Percentiles rank a stretch among this genome's conserved stretches.
These are phyloP conservation scores for Mobula hypostoma DNA, from an alignment of 2,113 vertebrate species.

Conservation along the genomic window DNA sequence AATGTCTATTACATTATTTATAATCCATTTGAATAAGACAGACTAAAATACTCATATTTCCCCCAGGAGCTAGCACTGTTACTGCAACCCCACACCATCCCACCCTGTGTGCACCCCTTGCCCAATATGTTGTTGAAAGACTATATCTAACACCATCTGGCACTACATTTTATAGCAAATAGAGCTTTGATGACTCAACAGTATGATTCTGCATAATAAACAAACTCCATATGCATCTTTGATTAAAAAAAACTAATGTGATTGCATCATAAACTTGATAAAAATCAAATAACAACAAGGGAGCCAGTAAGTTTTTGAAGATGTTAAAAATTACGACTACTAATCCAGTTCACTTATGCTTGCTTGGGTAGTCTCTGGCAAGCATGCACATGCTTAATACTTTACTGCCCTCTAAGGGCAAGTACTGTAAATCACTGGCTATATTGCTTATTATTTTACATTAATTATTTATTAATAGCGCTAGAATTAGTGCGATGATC, in stretches of 20 bases:
- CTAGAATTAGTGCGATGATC: background rate
- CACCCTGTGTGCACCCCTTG: background rate
- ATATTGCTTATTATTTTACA: background rate
- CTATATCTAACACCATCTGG: background rate
- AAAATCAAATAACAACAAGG: background rate
- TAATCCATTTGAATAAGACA: background rate
- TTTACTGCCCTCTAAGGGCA: constrained; percentile 20
- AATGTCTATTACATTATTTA: background rate
- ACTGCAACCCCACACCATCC: background rate
- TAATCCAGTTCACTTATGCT: background rate
- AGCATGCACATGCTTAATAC: background rate
- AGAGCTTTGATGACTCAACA: background rate
- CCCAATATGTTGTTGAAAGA: background rate
- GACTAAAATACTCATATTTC: background rate
- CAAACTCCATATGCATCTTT: background rate
- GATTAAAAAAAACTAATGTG: background rate
- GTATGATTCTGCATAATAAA: background rate
- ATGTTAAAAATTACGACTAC: background rate
- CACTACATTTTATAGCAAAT: background rate
- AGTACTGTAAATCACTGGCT: background rate
- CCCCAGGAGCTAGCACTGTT: background rate
- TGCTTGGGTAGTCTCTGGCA: background rate
- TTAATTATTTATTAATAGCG: background rate
- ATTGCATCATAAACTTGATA: background rate
- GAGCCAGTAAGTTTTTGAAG: background rate